Percentiles rank a stretch among this genome's conserved stretches.
Evolutionary conservation across 2,113 vertebrate species (phyloP).

Genomic region (Turnix velox): DNA sequence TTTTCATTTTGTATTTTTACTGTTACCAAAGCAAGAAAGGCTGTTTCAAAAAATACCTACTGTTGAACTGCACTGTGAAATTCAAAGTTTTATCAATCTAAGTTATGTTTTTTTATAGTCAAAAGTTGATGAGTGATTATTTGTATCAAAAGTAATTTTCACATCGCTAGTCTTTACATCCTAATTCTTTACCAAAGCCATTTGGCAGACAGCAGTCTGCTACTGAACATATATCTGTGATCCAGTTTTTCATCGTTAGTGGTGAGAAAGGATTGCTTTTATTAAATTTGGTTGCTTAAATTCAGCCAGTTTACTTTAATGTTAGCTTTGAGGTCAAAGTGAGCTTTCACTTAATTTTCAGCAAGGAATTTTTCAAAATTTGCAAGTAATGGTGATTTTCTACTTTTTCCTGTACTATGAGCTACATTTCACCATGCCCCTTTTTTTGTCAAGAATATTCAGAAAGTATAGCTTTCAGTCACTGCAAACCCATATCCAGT

Average conservation of each 20-base stretch:
- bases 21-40: not conserved
- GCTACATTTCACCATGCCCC: not conserved
- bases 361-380: not conserved
- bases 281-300: not conserved
- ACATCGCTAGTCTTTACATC: not conserved
- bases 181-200: not conserved
- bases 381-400: not conserved
- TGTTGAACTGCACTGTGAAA: not conserved
- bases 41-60: not conserved
- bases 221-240: not conserved
- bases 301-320: not conserved
- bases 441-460: not conserved
- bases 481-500: not conserved
- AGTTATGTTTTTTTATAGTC: not conserved
- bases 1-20: not conserved
- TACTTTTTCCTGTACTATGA: not conserved
- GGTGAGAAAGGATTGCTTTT: not conserved
- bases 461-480: not conserved
- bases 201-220: not conserved
- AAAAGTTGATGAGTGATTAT: not conserved
- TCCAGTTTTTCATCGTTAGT: not conserved
- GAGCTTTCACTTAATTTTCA: not conserved
- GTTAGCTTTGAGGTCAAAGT: not conserved
- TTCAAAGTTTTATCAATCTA: not conserved
- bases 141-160: not conserved